Conservation (phyloP, 53 echinoderm and acorn worm species). For the Antedon mediterranea region DNA sequence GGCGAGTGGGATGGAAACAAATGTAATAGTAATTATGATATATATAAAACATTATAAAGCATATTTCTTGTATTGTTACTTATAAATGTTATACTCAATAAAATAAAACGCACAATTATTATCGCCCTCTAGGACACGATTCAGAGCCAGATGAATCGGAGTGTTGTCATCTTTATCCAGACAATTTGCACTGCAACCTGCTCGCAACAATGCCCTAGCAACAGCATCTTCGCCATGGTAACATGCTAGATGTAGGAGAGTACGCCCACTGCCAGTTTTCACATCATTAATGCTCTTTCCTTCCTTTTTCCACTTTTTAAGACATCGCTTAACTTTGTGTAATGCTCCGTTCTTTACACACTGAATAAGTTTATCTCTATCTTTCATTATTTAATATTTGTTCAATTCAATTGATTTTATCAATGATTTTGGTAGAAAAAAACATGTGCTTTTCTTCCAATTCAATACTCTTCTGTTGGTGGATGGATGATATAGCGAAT, state of each 20-base stretch:
- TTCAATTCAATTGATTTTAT: background rate
- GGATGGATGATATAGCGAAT: no score
- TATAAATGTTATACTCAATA: no score
- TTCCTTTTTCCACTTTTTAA: background rate
- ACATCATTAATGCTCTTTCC: background rate
- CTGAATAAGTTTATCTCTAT: background rate
- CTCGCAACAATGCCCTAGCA: background rate
- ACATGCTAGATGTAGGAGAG: background rate
- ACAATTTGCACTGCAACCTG: background rate
- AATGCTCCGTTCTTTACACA: background rate
- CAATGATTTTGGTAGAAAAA: no score
- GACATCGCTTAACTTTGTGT: background rate
- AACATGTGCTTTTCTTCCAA: no score
- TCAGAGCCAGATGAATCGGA: background rate
- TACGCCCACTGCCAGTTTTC: background rate
- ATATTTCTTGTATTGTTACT: no score
- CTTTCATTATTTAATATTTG: background rate
- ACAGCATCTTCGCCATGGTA: background rate
- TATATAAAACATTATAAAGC: no score
- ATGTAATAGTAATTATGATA: no score
- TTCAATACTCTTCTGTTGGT: no score
- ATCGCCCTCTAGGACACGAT: background rate
- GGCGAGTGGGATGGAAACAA: no score
- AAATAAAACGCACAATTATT: background rate
- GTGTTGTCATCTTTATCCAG: background rate